Evolutionary conservation across 2,888 invertebrate species (phyloP).

Genomic region (Ecdyonurus torrentis): DNA sequence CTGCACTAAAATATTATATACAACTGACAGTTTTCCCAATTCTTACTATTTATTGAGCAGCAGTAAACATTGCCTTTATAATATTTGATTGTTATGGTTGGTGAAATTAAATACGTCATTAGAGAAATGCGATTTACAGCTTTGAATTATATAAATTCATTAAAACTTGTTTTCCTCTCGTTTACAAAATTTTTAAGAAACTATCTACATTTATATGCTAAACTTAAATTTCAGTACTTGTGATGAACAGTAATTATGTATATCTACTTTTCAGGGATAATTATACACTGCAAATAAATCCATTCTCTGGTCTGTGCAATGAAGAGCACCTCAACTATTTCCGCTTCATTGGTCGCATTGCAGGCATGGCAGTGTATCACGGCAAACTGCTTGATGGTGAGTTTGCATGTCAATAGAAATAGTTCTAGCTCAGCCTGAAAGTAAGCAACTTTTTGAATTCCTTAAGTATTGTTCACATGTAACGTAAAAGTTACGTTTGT

Average conservation of each 20-base stretch:
- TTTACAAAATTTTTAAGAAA: too few relatives aligned
- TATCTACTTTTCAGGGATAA: constrained; percentile 65
- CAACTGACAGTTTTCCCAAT: too few relatives aligned
- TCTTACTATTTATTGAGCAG: too few relatives aligned
- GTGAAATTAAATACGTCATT: too few relatives aligned
- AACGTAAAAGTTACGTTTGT: too few relatives aligned
- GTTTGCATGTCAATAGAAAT: too few relatives aligned
- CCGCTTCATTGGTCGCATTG: constrained; percentile 94
- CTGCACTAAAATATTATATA: too few relatives aligned
- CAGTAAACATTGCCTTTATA: too few relatives aligned
- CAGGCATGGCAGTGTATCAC: constrained; percentile 98
- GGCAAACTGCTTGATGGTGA: constrained; percentile 92
- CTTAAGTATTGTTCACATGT: too few relatives aligned
- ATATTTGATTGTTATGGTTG: too few relatives aligned
- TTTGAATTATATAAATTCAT: neutral
- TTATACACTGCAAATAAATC: constrained; percentile 97
- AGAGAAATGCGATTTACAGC: neutral
- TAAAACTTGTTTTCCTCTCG: neutral
- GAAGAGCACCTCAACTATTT: constrained; percentile 97
- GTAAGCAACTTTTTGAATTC: too few relatives aligned
- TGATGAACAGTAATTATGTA: constrained; percentile 1
- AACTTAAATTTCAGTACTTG: neutral
- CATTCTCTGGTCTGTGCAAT: constrained; percentile 92
- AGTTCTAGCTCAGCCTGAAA: too few relatives aligned
- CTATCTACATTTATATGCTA: neutral